Base-by-base conservation (phyloP, 2,113 vertebrate genomes). In the Grammomys surdaster region DNA sequence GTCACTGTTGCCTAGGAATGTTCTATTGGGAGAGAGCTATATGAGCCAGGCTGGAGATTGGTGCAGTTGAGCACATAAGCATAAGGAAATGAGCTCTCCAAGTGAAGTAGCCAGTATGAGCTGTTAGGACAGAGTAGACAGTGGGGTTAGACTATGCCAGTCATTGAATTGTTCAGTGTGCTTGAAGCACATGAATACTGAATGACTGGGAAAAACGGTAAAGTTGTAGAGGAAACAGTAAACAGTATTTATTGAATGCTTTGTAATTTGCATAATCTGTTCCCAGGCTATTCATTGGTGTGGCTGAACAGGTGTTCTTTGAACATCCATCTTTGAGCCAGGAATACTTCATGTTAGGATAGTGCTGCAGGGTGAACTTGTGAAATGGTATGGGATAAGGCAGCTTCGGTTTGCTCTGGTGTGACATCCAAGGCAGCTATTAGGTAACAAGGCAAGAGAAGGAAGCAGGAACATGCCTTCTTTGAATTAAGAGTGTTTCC, bases 401-500 rank as follows among this genome's bases (percentile, higher is more conserved):
- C 63, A 51, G 87, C 36, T 8, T 24, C 1, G 69, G 56, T 82
- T 63, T 91, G 19, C 54, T 78, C 22, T 86, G 77, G 17, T 26
- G 19, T 22, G 78, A 85, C 56, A 22, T 19, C 2, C 4, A 51
- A 76, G 95, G n/a, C 43, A 89, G 72, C n/a, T 43, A n/a, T 31
- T 56, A 33, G 54, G 43, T 51, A 9, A 31, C 10, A n/a, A 70
- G 76, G 7, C 60, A 48, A 9, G 36, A 86, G 63, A 81, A 46
- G 70, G 17, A 75, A 51, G 46, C 3, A 78, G 76, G 65, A 24
- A 28, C 17, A 40, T 63, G 12, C 73, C 36, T 24, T 67, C 67
- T 94, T 73, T 87, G 76, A 88, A 63, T 95, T 76, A 85, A 72
- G 40, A 88, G 19, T 82, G 2, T 81, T 95, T 93, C 31, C 46